Conservation (phyloP, 2,888 invertebrate species). For the Orthonevra nobilis region DNA sequence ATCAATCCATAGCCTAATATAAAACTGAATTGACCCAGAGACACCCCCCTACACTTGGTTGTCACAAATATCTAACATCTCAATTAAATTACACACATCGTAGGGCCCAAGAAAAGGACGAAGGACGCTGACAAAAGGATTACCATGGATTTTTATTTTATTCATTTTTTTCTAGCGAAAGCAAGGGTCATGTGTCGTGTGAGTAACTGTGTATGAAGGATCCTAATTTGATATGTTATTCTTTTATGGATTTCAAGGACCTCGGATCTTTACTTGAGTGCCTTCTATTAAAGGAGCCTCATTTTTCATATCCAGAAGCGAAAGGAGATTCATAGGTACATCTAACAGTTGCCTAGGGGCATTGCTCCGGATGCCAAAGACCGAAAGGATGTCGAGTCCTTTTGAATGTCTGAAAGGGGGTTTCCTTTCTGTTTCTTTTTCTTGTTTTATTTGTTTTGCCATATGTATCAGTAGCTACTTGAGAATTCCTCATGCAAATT, state of each 20-base stretch:
- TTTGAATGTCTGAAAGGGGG: conserved; percentile 47
- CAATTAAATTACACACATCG: conserved; percentile 63
- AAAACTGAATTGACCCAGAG: conserved; percentile 51
- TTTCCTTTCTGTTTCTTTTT: no score
- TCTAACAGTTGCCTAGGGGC: no score
- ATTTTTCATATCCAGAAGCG: no score
- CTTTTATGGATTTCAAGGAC: conserved; percentile 48
- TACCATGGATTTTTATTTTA: no score
- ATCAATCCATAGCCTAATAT: conserved; percentile 47
- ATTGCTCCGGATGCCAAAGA: no score
- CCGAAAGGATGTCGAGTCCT: conserved; percentile 55
- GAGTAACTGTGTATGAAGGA: not conserved
- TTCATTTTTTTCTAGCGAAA: no score
- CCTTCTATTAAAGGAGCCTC: conserved; percentile 29
- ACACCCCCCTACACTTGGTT: no score
- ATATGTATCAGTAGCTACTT: conserved; percentile 4
- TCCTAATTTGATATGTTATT: conserved; percentile 62
- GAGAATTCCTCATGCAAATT: conserved; percentile 61
- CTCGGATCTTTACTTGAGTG: not conserved
- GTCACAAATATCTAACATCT: conserved; percentile 59
- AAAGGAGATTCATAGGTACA: no score
- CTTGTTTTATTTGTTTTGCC: no score
- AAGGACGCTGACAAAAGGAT: conserved; percentile 41
- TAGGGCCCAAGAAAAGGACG: conserved; percentile 1
- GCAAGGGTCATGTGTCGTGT: conserved; percentile 9